phyloP scores from a whole-genome alignment of 2,113 vertebrate species.

The Pteropus alecto region DNA sequence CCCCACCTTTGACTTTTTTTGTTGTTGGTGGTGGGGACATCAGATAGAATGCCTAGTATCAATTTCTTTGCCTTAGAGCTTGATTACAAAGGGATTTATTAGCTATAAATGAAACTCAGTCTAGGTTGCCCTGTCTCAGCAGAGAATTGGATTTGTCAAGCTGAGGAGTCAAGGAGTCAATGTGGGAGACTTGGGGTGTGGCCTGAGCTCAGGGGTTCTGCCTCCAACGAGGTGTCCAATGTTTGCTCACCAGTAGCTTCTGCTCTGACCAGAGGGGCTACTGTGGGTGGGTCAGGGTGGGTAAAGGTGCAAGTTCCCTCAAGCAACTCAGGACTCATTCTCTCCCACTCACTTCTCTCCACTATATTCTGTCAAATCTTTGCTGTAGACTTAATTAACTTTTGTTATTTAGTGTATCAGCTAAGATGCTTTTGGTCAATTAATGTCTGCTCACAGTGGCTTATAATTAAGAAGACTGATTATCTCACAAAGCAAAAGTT shows the following conservation, averaged over 20 bases:
- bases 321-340: background rate
- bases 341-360: background rate
- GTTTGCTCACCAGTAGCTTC: background rate
- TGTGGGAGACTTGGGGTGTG: background rate
- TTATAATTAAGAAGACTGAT: background rate
- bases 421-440: background rate
- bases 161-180: background rate
- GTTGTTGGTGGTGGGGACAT: background rate
- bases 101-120: background rate
- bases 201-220: background rate
- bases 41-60: background rate
- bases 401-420: background rate
- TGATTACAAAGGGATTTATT: conserved; percentile 25
- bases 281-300: background rate
- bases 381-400: background rate
- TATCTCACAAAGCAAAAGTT: background rate
- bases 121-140: background rate
- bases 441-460: background rate
- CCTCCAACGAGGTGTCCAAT: background rate
- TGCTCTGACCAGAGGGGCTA: background rate
- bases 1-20: background rate
- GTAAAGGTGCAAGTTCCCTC: background rate
- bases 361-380: background rate
- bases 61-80: background rate
- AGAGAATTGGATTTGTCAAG: background rate